Evolutionary conservation across 1,140 invertebrate species (phyloP), one percentile per base, ranked within the genome.

Genomic region (Drepana arcuata): DNA sequence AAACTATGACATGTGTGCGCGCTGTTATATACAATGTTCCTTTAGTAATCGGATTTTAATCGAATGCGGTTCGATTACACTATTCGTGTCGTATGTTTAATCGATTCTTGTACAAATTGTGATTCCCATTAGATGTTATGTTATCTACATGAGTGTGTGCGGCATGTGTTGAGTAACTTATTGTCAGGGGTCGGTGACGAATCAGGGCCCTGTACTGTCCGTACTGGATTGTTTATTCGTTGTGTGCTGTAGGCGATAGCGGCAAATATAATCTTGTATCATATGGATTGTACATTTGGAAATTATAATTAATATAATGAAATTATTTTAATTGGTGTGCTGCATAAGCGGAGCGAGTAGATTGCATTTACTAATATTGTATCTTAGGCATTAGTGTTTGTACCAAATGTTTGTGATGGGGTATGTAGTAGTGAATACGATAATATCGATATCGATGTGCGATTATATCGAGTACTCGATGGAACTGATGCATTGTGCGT

Each of bases 281-380:
- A 59, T 55, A 52, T 58, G 48, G 51, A 56, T 63, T 63, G 59
- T 63, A 63, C 45, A 63, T 63, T 58, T 62, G 29, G 48, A 24
- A n/a, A n/a, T n/a, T n/a, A n/a, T n/a, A n/a, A n/a, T n/a, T n/a
- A n/a, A n/a, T n/a, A n/a, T n/a, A n/a, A n/a, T n/a, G n/a, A n/a
- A n/a, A 40, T 41, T 55, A 35, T 52, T 31, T 48, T 53, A 48
- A 57, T 42, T 34, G 18, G 58, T 67, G 54, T 60, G 59, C 60
- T 49, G 62, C 34, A 25, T 38, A 40, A 49, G 39, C 39, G 47
- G 53, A 61, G 64, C 48, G 58, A 66, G 62, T 72, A 72, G 67
- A 10, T 65, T 81, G 77, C 77, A 81, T 81, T 81, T 81, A 81
- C 77, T 78, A 78, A 81, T 80, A 59, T 81, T 70, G 77, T 73